Base-by-base conservation (phyloP, 2,888 invertebrate genomes). In the Apotomis capreana region DNA sequence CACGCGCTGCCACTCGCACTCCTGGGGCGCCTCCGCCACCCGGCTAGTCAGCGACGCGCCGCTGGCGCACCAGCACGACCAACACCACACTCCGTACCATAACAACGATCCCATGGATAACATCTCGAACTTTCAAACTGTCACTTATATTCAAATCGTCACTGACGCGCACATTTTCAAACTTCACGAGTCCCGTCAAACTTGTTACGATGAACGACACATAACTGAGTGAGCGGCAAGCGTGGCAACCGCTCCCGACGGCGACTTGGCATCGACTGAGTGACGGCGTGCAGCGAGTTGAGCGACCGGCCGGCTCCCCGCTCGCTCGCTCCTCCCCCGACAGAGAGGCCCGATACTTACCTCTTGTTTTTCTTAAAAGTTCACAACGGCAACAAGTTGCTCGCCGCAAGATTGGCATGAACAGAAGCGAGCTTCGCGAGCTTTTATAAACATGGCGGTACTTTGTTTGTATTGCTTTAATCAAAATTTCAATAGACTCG, bases 1-100 rank as follows among this genome's bases (percentile, higher is more conserved):
- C 82, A 93, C 93, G 73, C 94, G 92, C 86, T 94, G 94, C 96
- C 96, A 96, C 87, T 95, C 95, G 90, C 96, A 96, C 87, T 96
- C 96, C 87, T 94, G 95, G 76, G 96, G 96, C 73, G 95, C 94
- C 85, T 95, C 95, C 79, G 95, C 95, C 83, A 93, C 92, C 76
- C 94, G 91, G 78, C 91, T 91, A 77, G 92, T 92, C 84, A 93
- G 83, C 78, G 93, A 91, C 73, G 92, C 90, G 78, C 91, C 89
- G 83, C 88, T 79, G 81, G 88, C 87, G 79, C 88, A 83, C 77
- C 85, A 78, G 76, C 83, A 88, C 84, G 88, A 82, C 88, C 90
- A 91, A 81, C 88, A 91, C 85, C 84, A 92, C 73, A 83, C 84
- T 77, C 85, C 86, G 80, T 82, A 89, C 87, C 88, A 89, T 84